Evolutionary conservation across 1,140 invertebrate species (phyloP), one percentile per base, ranked within the genome.

Genomic region (Coelopa frigida): DNA sequence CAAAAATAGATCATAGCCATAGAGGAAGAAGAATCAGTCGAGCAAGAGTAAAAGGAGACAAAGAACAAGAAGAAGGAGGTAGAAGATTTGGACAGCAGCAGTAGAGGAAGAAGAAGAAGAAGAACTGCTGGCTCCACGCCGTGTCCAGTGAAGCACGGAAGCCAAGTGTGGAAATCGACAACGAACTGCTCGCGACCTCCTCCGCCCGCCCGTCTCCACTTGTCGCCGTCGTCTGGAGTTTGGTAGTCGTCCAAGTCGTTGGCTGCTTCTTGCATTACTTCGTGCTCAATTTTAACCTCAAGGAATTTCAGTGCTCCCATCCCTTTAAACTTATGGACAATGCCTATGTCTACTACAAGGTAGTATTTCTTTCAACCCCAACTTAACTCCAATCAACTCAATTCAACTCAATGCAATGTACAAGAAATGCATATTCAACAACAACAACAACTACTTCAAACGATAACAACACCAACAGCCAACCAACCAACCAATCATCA

Each of bases 321-420:
- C n/a, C n/a, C n/a, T n/a, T 54, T 37, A 61, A 66, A 66, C 62
- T 53, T 66, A 66, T 66, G 62, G 62, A 66, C 62, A 66, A 66
- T 66, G 62, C 62, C 58, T 66, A 66, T 58, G 62, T 66, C 53
- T 66, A 66, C 62, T 66, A 66, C 58, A 66, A 66, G 62, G 62
- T 66, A 66, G 46, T 66, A 56, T 60, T 59, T 20, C 36, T n/a
- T n/a, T n/a, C n/a, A n/a, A n/a, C n/a, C n/a, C n/a, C n/a, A n/a
- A n/a, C n/a, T n/a, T n/a, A n/a, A n/a, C n/a, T n/a, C n/a, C n/a
- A n/a, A n/a, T n/a, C n/a, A n/a, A n/a, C n/a, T n/a, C n/a, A n/a
- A n/a, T n/a, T n/a, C n/a, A n/a, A n/a, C n/a, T n/a, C n/a, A n/a
- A n/a, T n/a, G n/a, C n/a, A n/a, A n/a, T n/a, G n/a, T n/a, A n/a